Base-by-base conservation (phyloP, 2,113 vertebrate species). In the Capreolus pygargus region DNA sequence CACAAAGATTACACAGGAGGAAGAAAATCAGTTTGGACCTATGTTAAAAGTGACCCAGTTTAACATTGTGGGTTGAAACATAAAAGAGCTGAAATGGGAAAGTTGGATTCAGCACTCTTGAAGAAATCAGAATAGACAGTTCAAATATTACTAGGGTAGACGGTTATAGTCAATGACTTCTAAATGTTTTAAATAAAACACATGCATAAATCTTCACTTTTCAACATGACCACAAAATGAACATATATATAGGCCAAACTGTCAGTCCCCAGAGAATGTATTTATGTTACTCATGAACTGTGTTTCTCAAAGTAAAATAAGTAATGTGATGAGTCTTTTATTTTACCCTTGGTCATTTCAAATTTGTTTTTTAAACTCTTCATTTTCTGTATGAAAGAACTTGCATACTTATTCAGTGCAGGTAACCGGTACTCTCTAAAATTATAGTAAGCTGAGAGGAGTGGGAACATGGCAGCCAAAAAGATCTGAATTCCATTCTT, bases 281-380 rank as follows among this genome's bases (percentile, higher is more conserved):
- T 78, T 67, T 54, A 52, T 33, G 88, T 55, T 25, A 91, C 27
- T 89, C 91, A 58, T 58, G 16, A 79, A 96, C 7, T 67, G 11
- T 28, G 30, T 74, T 92, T 79, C 50, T 95, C 45, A 45, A 93
- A 91, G 25, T 92, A 83, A 95, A 95, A 82, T 23, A 87, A 70
- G 8, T 79, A 67, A 67, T 2, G 57, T 76, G 23, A 33, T 58
- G 67, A 96, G 23, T 76, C 39, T 76, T 43, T 74, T 27, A 92
- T 64, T 92, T 57, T 52, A 60, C 39, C 17, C 8, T 50, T 89
- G 19, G 95, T 7, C 97, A 96, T 57, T 87, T 85, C 61, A 43
- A 43, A 76, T 27, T 21, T 70, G 67, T 74, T 14, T 76, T 43
- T 76, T 43, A 43, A 76, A 76, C 23, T 43, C 23, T 67, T 96